Conservation (phyloP, 1,140 invertebrate species). For the Leptinotarsa defecta region DNA sequence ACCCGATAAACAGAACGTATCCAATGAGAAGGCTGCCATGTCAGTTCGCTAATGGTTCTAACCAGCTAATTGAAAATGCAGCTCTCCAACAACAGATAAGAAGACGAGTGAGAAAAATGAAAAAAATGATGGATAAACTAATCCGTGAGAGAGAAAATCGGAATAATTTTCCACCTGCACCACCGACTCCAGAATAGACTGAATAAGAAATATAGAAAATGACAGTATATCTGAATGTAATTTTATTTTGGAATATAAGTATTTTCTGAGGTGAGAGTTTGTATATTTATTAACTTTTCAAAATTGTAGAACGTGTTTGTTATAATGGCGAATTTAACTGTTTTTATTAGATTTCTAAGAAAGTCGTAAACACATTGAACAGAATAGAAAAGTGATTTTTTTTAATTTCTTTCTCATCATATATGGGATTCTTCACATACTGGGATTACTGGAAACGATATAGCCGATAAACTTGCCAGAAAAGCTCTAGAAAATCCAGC, state of each 20-base stretch:
- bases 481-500: no score
- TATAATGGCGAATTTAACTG: no score
- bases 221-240: neutral
- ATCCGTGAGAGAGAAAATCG: neutral
- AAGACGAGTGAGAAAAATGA: neutral
- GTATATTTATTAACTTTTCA: no score
- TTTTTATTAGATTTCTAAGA: no score
- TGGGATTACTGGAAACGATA: no score
- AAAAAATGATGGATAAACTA: neutral
- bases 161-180: neutral
- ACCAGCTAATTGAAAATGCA: neutral
- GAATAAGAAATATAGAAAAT: neutral
- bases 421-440: no score
- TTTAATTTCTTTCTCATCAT: no score
- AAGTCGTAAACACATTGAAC: no score
- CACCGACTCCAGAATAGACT: conserved; percentile 1
- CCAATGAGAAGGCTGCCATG: neutral
- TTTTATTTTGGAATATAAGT: neutral
- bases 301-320: no score
- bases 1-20: neutral
- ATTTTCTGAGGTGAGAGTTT: no score
- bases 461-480: no score
- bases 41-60: neutral
- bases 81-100: neutral
- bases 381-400: no score